Percentiles rank a stretch among this genome's conserved stretches.
These are phyloP conservation scores for Microcebus griseorufus DNA, from an alignment of 2,113 vertebrate genomes.

Conservation along the genomic window DNA sequence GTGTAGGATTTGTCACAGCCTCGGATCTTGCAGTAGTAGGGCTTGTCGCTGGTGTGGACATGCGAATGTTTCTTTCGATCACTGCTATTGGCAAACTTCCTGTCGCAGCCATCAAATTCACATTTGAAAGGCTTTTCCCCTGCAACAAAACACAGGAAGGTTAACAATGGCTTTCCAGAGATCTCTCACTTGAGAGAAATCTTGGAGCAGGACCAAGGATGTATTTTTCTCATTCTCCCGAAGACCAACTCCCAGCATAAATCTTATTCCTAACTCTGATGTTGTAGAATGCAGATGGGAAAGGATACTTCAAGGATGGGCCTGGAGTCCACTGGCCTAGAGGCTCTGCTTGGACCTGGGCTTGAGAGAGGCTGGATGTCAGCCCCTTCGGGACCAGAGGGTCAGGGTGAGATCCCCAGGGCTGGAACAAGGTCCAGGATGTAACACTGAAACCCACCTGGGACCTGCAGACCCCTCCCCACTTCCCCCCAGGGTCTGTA, in stretches of 20 bases:
- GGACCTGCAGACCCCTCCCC: background rate
- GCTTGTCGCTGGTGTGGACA: slow-evolving; percentile 98
- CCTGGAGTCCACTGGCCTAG: background rate
- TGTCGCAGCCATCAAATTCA: slow-evolving; percentile 97
- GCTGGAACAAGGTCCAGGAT: background rate
- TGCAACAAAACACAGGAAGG: slow-evolving; percentile 82
- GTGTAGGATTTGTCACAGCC: slow-evolving; percentile 99
- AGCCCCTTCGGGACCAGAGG: background rate
- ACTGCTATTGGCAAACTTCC: slow-evolving; percentile 98
- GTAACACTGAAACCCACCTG: background rate
- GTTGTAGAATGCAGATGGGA: background rate
- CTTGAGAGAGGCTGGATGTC: background rate
- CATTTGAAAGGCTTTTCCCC: slow-evolving; percentile 99
- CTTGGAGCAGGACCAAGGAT: background rate
- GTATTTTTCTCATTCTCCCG: background rate
- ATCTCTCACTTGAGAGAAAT: slow-evolving; percentile 14
- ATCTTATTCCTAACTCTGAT: background rate
- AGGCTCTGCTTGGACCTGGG: background rate
- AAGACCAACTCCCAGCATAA: background rate
- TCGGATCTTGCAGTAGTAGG: slow-evolving; percentile 97
- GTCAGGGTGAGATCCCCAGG: background rate
- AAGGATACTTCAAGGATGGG: background rate
- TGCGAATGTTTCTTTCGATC: slow-evolving; percentile 98
- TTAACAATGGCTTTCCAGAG: slow-evolving; percentile 51
- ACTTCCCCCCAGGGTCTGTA: background rate